phyloP scores from a whole-genome alignment of 2,113 vertebrate species.

The Bos indicus region DNA sequence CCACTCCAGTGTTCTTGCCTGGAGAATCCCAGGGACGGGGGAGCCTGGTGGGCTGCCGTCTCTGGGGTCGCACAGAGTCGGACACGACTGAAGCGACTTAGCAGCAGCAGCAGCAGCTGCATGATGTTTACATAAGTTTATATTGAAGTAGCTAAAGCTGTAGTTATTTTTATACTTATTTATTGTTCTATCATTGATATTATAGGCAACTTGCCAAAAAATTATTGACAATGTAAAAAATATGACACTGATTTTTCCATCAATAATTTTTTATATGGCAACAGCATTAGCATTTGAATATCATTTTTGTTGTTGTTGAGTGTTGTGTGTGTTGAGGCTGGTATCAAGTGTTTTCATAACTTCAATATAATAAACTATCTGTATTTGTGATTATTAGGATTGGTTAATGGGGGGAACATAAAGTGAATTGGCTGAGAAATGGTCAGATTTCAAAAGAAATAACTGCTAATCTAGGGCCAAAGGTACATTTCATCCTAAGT shows the following conservation, averaged over 20 bases:
- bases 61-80: too few species aligned
- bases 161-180: not conserved
- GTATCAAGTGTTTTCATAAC: not conserved
- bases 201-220: not conserved
- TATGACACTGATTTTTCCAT: not conserved
- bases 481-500: not conserved
- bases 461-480: not conserved
- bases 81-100: too few species aligned
- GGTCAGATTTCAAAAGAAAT: not conserved
- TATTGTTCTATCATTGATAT: not conserved
- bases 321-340: not conserved
- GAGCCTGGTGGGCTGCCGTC: too few species aligned
- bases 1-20: too few species aligned
- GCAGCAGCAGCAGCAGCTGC: too few species aligned
- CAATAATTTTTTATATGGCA: not conserved
- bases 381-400: not conserved
- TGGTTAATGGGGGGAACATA: not conserved
- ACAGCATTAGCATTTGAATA: not conserved
- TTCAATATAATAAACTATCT: not conserved
- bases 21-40: too few species aligned
- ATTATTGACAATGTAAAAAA: not conserved
- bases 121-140: not conserved
- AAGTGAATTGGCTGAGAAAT: not conserved
- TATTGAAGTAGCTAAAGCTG: not conserved
- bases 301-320: not conserved